A percentile compares a stretch with the other conserved stretches of the same genome.
phyloP scores from a whole-genome alignment of 1,140 invertebrate genomes.

The Scylla paramamosain region DNA sequence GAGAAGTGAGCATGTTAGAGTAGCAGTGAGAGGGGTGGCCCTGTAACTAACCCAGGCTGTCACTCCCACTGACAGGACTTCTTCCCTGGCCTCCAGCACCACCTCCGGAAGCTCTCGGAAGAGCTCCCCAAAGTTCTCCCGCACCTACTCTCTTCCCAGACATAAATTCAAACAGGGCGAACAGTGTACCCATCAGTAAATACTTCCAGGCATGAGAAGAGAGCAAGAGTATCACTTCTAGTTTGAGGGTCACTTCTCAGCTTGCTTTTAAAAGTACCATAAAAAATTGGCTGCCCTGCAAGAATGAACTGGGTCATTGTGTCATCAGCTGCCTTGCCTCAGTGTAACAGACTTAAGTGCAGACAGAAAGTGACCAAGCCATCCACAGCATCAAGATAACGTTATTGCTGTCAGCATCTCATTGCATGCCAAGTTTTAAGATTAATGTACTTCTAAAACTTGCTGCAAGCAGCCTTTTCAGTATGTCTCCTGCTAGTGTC shows the following conservation, averaged over 20 bases:
- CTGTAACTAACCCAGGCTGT: slow-evolving; percentile 52
- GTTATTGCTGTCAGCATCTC: not conserved
- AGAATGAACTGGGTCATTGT: not conserved
- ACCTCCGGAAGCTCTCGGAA: slow-evolving; percentile 70
- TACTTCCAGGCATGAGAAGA: not conserved
- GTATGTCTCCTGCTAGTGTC: not conserved
- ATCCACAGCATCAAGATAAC: not conserved
- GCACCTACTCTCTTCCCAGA: slow-evolving; percentile 73
- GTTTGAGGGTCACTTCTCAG: not conserved
- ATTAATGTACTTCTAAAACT: not conserved
- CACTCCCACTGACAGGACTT: slow-evolving; percentile 69
- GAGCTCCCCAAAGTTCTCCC: slow-evolving; percentile 74
- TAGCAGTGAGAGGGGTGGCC: not conserved
- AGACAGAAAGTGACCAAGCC: not conserved
- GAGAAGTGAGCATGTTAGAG: not conserved
- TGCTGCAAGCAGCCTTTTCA: not conserved
- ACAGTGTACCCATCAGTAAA: slow-evolving; percentile 71
- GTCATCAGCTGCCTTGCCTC: not conserved
- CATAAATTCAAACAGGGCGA: slow-evolving; percentile 71
- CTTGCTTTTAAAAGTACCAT: not conserved
- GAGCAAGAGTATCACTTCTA: not conserved
- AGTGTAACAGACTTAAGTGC: not conserved
- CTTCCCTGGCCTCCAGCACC: slow-evolving; percentile 69
- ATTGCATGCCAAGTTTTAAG: not conserved
- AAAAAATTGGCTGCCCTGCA: not conserved